Conservation (phyloP, 2,888 invertebrate genomes). For the Eueremaeus valkanovi region DNA sequence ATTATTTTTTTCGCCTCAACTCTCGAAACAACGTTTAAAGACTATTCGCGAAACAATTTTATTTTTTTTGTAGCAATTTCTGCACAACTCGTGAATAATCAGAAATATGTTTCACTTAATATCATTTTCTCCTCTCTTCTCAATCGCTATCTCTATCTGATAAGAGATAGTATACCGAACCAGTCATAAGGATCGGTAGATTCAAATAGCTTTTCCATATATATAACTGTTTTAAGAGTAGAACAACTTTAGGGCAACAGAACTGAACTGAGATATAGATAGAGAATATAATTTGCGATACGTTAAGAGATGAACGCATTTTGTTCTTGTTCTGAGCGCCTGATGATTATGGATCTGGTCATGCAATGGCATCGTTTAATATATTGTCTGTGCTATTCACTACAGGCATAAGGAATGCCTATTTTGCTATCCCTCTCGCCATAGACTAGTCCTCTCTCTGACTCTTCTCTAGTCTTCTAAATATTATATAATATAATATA, state of each 20-base stretch:
- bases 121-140: neutral
- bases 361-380: slow-evolving; percentile 35
- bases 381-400: neutral
- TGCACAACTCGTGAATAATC: slow-evolving; percentile 12
- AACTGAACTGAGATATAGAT: too few relatives aligned
- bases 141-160: neutral
- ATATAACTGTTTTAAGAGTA: neutral
- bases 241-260: too few relatives aligned
- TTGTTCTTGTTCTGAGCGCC: neutral
- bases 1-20: neutral
- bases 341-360: slow-evolving; percentile 32
- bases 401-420: neutral
- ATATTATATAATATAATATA: too few relatives aligned
- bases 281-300: neutral
- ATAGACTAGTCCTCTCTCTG: neutral
- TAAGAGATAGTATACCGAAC: neutral
- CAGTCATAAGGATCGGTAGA: slow-evolving; percentile 25
- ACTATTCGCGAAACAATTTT: neutral
- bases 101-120: neutral
- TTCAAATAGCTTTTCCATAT: slow-evolving; percentile 13
- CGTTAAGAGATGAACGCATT: slow-evolving; percentile 7
- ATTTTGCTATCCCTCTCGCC: neutral
- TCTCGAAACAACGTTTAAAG: neutral
- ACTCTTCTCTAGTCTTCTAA: neutral
- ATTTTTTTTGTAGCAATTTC: neutral